Conservation (phyloP, 1,140 invertebrate genomes). For the Mamestra configurata region DNA sequence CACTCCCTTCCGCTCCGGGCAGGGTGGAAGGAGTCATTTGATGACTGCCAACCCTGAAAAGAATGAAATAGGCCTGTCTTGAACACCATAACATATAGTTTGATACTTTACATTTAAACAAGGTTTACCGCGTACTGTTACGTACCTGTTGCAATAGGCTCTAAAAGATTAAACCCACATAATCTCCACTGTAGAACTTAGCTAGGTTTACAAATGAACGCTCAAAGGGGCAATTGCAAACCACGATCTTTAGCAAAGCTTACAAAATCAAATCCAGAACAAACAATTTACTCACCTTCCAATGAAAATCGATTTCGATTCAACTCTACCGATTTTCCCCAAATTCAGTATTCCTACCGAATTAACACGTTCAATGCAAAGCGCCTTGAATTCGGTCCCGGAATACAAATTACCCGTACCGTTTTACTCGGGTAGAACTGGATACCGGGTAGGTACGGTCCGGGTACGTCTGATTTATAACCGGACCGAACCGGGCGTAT, state of each 20-base stretch:
- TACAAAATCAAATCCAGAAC: neutral
- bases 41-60: too few species aligned
- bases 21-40: too few species aligned
- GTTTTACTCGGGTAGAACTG: neutral
- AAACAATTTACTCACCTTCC: neutral
- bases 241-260: neutral
- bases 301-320: neutral
- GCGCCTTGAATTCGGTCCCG: neutral
- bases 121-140: too few species aligned
- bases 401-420: constrained; percentile 12
- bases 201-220: too few species aligned
- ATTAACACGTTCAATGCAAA: constrained; percentile 35
- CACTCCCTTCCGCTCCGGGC: too few species aligned
- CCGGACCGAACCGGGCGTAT: constrained; percentile 10
- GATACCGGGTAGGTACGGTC: neutral
- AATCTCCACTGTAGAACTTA: too few species aligned
- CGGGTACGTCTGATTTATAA: constrained; percentile 20
- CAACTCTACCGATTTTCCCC: neutral
- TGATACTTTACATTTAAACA: too few species aligned
- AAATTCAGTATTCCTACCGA: neutral
- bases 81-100: too few species aligned
- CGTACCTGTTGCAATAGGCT: too few species aligned
- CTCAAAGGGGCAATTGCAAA: neutral
- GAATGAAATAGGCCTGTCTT: too few species aligned
- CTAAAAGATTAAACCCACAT: too few species aligned